Evolutionary conservation across 2,113 vertebrate genomes (phyloP).

Genomic region (Scortum barcoo): DNA sequence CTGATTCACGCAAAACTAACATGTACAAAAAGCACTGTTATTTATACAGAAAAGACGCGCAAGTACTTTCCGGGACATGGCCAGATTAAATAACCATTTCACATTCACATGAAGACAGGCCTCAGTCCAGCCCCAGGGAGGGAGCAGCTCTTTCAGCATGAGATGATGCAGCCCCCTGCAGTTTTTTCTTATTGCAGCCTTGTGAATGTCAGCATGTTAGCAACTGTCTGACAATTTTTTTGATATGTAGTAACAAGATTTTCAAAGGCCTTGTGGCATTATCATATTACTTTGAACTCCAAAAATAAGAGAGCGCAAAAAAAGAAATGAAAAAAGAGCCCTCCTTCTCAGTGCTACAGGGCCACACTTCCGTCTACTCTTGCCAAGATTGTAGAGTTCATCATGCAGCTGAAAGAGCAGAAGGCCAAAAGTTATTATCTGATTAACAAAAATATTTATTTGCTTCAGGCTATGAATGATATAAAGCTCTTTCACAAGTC

Average conservation of each 20-base stretch:
- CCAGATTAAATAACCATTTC: slow-evolving; percentile 56
- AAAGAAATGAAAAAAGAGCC: slow-evolving; percentile 3
- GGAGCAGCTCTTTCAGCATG: slow-evolving; percentile 43
- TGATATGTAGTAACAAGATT: slow-evolving; percentile 55
- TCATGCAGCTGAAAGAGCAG: slow-evolving; percentile 44
- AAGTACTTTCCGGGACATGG: slow-evolving; percentile 29
- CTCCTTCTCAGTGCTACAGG: slow-evolving; percentile 15
- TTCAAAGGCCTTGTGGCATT: slow-evolving; percentile 60
- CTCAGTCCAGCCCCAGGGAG: slow-evolving; percentile 51
- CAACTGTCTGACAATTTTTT: slow-evolving; percentile 62
- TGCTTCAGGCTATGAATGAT: slow-evolving; percentile 27
- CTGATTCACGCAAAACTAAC: background rate
- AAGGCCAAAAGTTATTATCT: slow-evolving; percentile 53
- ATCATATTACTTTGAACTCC: slow-evolving; percentile 62
- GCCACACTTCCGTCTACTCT: slow-evolving; percentile 43
- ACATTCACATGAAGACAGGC: slow-evolving; percentile 38
- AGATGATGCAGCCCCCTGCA: slow-evolving; percentile 64
- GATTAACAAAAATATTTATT: slow-evolving; percentile 64
- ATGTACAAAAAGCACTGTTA: slow-evolving; percentile 16
- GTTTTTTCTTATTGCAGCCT: slow-evolving; percentile 63
- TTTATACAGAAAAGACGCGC: slow-evolving; percentile 15
- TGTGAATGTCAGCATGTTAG: slow-evolving; percentile 71
- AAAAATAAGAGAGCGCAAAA: slow-evolving; percentile 40
- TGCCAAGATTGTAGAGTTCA: slow-evolving; percentile 41
- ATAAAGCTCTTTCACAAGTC: slow-evolving; percentile 16